These are phyloP conservation scores for Danio kyathit DNA, from an alignment of 2,797 vertebrate genomes.

Conservation along the genomic window DNA sequence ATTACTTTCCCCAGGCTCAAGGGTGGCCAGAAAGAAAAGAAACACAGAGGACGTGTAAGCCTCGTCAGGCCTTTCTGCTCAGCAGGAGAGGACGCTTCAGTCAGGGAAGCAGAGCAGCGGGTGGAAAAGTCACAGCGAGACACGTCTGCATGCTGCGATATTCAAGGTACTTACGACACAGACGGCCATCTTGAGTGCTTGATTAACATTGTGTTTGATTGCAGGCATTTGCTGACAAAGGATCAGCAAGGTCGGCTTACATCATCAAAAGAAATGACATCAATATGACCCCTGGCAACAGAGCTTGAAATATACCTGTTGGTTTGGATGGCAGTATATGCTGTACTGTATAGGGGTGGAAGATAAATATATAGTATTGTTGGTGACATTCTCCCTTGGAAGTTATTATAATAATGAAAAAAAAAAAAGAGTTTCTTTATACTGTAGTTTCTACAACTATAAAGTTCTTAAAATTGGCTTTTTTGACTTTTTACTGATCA, in stretches of 20 bases:
- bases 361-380: not conserved
- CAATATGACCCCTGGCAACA: constrained; percentile 16
- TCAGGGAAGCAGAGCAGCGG: constrained; percentile 59
- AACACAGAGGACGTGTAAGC: constrained; percentile 61
- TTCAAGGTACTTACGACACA: constrained; percentile 37
- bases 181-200: constrained; percentile 43
- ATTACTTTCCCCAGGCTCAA: constrained; percentile 66
- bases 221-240: constrained; percentile 49
- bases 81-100: constrained; percentile 65
- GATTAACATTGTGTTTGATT: constrained; percentile 64
- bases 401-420: not conserved
- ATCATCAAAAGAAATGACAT: constrained; percentile 43
- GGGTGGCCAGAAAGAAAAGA: constrained; percentile 64
- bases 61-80: constrained; percentile 65
- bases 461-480: no score
- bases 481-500: no score
- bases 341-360: not conserved
- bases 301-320: not conserved
- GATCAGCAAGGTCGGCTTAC: constrained; percentile 46
- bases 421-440: no score
- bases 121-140: constrained; percentile 64
- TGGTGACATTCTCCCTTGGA: not conserved
- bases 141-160: constrained; percentile 41
- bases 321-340: not conserved
- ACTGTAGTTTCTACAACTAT: not conserved